Evolutionary conservation across 2,888 invertebrate species (phyloP), one percentile per base, ranked within the genome.

Genomic region (Archaeoteleia sp.): DNA sequence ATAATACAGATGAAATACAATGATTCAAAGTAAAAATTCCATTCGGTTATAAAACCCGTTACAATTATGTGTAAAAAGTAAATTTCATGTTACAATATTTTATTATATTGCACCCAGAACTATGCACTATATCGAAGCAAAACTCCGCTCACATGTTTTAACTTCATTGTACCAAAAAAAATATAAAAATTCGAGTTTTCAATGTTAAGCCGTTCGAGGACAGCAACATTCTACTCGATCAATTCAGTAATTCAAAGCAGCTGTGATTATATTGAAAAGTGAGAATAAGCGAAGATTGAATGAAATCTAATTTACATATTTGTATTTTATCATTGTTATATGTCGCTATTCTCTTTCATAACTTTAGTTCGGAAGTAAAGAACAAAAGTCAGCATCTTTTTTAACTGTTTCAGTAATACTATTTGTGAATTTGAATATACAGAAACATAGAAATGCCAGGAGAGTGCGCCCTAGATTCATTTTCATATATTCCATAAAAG

Each of bases 211-310:
- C 43, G 25, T 40, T 51, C 34, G 55, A 55, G 51, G 45, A 51
- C 43, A 51, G 25, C 39, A 58, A 58, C 40, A 53, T 58, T 58
- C 65, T 58, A 23, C 34, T 53, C 53, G 42, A 53, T 48, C 51
- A 60, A 55, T 67, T 49, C 55, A 42, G 54, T 51, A 45, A 55
- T 55, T 49, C 54, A 57, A 61, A 67, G 61, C 67, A 67, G 67
- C 67, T 67, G 61, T 49, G 61, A 67, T 67, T 67, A 67, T 39
- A 67, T 67, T 67, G 61, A 67, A 67, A 61, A 53, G 43, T 51
- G 49, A 67, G 67, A 67, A 67, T 58, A 61, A 67, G 51, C 45
- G 9, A 61, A 67, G 53, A 57, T 67, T 55, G 49, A 61, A 67
- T 51, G 61, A 57, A 51, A 49, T 49, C 39, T 42, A 1, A 66